phyloP scores from a whole-genome alignment of 2,888 invertebrate species.

The Ecliptopera silaceata region DNA sequence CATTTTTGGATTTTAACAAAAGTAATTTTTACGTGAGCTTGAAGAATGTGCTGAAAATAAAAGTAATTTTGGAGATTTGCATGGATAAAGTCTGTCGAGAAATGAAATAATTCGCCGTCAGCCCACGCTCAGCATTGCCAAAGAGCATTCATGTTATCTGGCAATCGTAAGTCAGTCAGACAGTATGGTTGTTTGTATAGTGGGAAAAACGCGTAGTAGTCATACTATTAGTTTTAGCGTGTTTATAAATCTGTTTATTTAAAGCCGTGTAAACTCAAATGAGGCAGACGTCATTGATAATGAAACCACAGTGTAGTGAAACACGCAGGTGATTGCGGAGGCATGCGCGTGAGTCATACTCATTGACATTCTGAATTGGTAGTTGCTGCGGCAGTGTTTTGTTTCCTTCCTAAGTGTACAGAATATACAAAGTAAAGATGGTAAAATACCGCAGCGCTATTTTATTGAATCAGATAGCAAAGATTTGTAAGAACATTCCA shows the following conservation, averaged over 20 bases:
- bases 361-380: constrained; percentile 60
- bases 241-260: constrained; percentile 27
- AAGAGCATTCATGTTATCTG: neutral
- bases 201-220: constrained; percentile 3
- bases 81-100: too few species aligned
- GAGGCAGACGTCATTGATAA: constrained; percentile 40
- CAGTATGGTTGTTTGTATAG: neutral
- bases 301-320: constrained; percentile 36
- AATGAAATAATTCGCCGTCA: too few species aligned
- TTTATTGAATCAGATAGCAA: neutral
- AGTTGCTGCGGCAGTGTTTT: constrained; percentile 22
- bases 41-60: too few species aligned
- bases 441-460: constrained; percentile 4
- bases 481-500: neutral
- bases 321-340: constrained; percentile 53
- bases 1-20: too few species aligned
- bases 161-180: neutral
- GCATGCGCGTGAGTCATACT: constrained; percentile 58
- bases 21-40: too few species aligned
- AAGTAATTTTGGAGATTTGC: too few species aligned
- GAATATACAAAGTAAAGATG: constrained; percentile 19
- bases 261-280: constrained; percentile 37
- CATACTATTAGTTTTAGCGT: constrained; percentile 14
- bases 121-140: neutral
- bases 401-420: constrained; percentile 38